A percentile compares a stretch with the other conserved stretches of the same genome.
These are phyloP conservation scores for Callaeas wilsoni DNA, from an alignment of 2,113 vertebrate genomes.

Conservation along the genomic window DNA sequence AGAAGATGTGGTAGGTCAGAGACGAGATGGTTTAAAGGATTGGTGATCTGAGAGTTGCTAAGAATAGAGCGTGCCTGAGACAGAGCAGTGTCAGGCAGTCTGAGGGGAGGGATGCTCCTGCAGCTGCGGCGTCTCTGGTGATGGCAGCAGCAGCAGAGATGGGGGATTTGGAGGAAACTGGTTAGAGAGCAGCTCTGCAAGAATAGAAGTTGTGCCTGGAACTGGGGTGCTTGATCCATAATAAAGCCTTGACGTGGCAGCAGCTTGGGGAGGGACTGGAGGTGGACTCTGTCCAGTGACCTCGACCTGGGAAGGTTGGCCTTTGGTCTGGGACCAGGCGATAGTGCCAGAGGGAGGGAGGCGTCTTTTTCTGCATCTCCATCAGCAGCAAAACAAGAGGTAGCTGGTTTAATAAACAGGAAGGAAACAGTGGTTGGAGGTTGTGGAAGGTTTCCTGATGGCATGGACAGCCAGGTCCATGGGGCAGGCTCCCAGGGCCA, in stretches of 20 bases:
- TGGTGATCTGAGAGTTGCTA: background rate
- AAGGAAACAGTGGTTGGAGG: accelerated
- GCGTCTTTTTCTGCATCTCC: background rate
- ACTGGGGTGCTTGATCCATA: accelerated
- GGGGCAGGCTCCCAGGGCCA: background rate
- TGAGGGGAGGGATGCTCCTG: background rate
- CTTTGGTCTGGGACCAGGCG: background rate
- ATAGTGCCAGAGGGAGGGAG: background rate
- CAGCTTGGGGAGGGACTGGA: background rate
- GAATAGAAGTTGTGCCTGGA: background rate
- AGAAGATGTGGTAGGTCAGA: background rate
- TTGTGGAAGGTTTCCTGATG: background rate
- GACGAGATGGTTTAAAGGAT: background rate
- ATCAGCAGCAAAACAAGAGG: background rate
- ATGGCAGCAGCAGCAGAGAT: background rate
- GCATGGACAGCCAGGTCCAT: accelerated
- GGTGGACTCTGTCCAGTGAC: no score
- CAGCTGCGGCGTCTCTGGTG: accelerated
- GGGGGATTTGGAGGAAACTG: background rate
- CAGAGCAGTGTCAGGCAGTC: background rate
- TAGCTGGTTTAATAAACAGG: background rate
- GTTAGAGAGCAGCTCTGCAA: background rate
- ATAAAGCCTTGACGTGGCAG: accelerated
- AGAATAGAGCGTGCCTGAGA: background rate
- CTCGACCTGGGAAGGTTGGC: accelerated